Percentiles rank a stretch among this genome's conserved stretches.
These are phyloP conservation scores for Philhelius pedissequus DNA, from an alignment of 2,888 invertebrate genomes.

Conservation along the genomic window DNA sequence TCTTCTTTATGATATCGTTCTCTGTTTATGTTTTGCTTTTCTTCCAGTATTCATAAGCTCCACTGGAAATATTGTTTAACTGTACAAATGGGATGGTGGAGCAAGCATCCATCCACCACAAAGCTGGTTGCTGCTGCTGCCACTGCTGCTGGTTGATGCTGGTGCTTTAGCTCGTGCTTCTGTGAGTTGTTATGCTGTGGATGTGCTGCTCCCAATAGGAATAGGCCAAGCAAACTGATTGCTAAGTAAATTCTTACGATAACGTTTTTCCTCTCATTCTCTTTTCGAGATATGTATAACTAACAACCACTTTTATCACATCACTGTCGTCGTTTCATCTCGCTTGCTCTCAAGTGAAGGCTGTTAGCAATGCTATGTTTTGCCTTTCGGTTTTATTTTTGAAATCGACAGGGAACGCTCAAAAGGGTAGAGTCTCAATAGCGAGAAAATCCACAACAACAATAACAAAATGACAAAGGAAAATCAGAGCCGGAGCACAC, in stretches of 20 bases:
- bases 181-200: constrained; percentile 14
- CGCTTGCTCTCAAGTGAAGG: neutral
- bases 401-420: constrained; percentile 59
- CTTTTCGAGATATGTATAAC: neutral
- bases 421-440: constrained; percentile 49
- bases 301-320: constrained; percentile 10
- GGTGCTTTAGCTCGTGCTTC: neutral
- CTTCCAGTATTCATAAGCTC: constrained; percentile 40
- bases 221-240: constrained; percentile 32
- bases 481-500: constrained; percentile 43
- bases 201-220: constrained; percentile 22
- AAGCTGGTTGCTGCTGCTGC: neutral
- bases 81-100: neutral
- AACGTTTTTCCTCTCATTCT: constrained; percentile 39
- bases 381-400: constrained; percentile 45
- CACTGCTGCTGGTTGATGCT: constrained; percentile 9
- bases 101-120: constrained; percentile 3
- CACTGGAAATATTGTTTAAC: constrained; percentile 32
- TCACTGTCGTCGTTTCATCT: constrained; percentile 5
- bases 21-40: constrained; percentile 60
- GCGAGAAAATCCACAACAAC: constrained; percentile 34
- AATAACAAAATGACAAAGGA: constrained; percentile 30
- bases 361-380: neutral
- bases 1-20: constrained; percentile 13
- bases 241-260: constrained; percentile 45